Conservation (phyloP, 2,113 vertebrate species). For the Chaenogobius annularis region DNA sequence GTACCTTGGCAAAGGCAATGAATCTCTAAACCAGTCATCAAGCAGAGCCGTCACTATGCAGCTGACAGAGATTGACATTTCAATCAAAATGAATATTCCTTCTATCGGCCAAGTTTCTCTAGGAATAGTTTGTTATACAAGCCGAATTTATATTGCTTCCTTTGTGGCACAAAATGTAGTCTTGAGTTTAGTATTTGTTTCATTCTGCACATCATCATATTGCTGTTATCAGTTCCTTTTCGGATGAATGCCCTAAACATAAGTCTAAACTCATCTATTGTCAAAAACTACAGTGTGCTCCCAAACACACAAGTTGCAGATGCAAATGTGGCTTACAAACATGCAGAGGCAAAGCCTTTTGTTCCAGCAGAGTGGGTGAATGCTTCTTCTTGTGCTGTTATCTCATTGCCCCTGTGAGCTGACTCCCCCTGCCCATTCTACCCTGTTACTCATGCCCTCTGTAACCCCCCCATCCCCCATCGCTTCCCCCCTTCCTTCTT, state of each 20-base stretch:
- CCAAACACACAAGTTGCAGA: slow-evolving; percentile 38
- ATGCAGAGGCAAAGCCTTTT: slow-evolving; percentile 51
- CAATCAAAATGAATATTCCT: background rate
- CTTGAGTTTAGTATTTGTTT: too few species aligned
- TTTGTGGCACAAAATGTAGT: too few species aligned
- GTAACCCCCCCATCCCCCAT: slow-evolving; percentile 37
- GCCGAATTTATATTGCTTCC: too few species aligned
- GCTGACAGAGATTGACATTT: background rate
- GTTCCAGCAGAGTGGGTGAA: slow-evolving; percentile 66
- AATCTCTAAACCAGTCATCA: slow-evolving; percentile 21
- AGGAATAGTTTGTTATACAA: background rate
- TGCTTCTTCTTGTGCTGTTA: slow-evolving; percentile 66
- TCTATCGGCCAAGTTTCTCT: background rate
- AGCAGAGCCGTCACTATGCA: background rate
- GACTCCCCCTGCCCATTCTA: slow-evolving; percentile 19
- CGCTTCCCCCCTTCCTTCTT: background rate
- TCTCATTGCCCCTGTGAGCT: slow-evolving; percentile 47
- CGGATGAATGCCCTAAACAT: too few species aligned
- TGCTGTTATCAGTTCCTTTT: too few species aligned
- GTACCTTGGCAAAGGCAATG: slow-evolving; percentile 22
- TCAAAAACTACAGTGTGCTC: background rate
- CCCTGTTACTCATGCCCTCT: slow-evolving; percentile 39
- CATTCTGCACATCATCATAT: too few species aligned
- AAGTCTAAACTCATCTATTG: background rate
- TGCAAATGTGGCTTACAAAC: slow-evolving; percentile 40